These are phyloP conservation scores for Scolopax mira DNA, from an alignment of 2,113 vertebrate species.

Conservation along the genomic window DNA sequence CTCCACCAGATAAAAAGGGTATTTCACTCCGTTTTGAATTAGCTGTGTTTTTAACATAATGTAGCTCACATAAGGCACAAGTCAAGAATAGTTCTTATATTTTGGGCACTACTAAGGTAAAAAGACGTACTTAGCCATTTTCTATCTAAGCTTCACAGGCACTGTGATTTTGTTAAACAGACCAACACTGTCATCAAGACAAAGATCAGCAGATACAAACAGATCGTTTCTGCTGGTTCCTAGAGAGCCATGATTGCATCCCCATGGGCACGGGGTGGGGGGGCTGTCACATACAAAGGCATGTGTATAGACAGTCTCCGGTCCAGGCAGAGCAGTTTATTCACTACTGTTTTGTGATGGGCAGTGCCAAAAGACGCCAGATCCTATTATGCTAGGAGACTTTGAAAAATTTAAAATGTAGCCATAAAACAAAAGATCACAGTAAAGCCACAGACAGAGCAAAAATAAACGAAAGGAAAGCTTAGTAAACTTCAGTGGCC, in stretches of 20 bases:
- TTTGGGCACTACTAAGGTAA: background rate
- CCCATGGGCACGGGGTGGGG: background rate
- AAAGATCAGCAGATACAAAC: conserved; percentile 29
- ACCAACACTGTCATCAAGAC: background rate
- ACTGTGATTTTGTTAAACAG: background rate
- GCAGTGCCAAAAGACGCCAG: background rate
- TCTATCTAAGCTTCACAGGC: background rate
- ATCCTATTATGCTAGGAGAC: background rate
- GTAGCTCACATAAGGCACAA: background rate
- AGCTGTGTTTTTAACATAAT: conserved; percentile 14
- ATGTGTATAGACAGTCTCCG: background rate
- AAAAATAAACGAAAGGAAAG: background rate
- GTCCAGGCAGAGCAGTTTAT: background rate
- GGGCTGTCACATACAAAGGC: background rate
- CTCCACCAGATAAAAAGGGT: conserved; percentile 23
- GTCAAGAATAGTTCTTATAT: background rate
- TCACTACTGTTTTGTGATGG: background rate
- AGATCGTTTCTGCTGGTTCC: background rate
- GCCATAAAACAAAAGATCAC: background rate
- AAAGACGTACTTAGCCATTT: background rate
- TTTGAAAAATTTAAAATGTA: conserved; percentile 7
- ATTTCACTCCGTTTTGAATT: conserved; percentile 26
- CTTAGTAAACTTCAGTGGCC: background rate
- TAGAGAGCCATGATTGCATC: background rate
- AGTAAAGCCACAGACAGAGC: background rate